phyloP scores from a whole-genome alignment of 2,888 invertebrate genomes.

The Drosophila buzzatii region DNA sequence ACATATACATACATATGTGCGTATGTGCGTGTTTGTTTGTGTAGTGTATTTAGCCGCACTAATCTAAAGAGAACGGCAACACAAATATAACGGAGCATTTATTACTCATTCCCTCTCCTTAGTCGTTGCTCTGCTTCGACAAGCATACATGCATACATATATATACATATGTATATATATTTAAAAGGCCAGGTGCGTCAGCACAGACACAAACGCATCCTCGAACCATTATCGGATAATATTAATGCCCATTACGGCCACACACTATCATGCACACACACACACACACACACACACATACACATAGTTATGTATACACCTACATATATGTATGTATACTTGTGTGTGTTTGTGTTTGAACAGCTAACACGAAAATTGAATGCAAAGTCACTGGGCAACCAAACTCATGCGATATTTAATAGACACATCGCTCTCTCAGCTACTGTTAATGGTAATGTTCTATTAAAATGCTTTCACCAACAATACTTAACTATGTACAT shows the following conservation, averaged over 20 bases:
- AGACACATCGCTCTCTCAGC: conserved; percentile 33
- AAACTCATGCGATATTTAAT: conserved; percentile 14
- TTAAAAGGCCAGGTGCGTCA: conserved; percentile 47
- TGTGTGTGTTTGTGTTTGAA: conserved; percentile 31
- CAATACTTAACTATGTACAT: conserved; percentile 6
- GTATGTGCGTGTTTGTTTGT: neutral
- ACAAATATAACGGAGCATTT: conserved; percentile 29
- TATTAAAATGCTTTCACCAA: conserved; percentile 56
- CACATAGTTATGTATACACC: conserved; percentile 11
- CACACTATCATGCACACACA: conserved; percentile 1
- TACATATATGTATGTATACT: neutral
- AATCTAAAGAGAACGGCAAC: conserved; percentile 18
- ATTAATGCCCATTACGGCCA: conserved; percentile 48
- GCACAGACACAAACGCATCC: conserved; percentile 37
- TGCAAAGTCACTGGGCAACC: conserved; percentile 25
- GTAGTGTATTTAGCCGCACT: conserved; percentile 11
- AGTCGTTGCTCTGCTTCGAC: too few relatives aligned
- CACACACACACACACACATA: conserved; percentile 1
- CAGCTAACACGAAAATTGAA: conserved; percentile 45
- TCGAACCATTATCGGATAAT: conserved; percentile 46
- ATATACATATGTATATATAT: neutral
- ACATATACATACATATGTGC: neutral
- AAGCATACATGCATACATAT: neutral
- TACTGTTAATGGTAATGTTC: conserved; percentile 57
- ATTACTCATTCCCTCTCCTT: neutral